phyloP scores from a whole-genome alignment of 2,888 invertebrate species.

The Scrobipalpa atriplicella region DNA sequence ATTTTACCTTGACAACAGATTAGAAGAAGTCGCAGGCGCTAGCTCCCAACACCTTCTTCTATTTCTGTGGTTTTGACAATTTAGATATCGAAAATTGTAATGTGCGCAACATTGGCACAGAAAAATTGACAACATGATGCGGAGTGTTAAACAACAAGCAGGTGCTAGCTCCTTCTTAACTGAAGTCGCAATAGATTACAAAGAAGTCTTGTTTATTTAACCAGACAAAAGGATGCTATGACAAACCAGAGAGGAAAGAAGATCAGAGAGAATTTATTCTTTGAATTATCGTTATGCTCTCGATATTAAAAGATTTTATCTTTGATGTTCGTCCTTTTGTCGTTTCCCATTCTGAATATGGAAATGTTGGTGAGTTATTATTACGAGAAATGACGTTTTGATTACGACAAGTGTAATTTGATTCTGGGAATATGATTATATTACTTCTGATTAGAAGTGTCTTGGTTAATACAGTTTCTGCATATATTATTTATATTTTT shows the following conservation, averaged over 20 bases:
- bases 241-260: conserved; percentile 15
- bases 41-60: too few species aligned
- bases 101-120: too few species aligned
- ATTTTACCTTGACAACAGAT: too few species aligned
- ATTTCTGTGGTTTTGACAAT: too few species aligned
- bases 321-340: conserved; percentile 19
- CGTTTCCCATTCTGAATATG: conserved; percentile 12
- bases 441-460: neutral
- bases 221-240: conserved; percentile 15
- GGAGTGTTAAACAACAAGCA: neutral
- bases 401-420: conserved; percentile 6
- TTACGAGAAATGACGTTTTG: neutral
- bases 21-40: too few species aligned
- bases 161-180: conserved; percentile 2
- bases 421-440: neutral
- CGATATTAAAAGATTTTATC: conserved; percentile 21
- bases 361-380: conserved; percentile 18
- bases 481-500: too few species aligned
- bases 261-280: conserved; percentile 9
- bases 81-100: too few species aligned
- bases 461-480: neutral
- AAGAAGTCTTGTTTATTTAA: conserved; percentile 3
- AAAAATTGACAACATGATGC: neutral
- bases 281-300: conserved; percentile 20
- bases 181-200: conserved; percentile 1